phyloP scores from a whole-genome alignment of 2,113 vertebrate genomes.

The Paradisaea rubra region DNA sequence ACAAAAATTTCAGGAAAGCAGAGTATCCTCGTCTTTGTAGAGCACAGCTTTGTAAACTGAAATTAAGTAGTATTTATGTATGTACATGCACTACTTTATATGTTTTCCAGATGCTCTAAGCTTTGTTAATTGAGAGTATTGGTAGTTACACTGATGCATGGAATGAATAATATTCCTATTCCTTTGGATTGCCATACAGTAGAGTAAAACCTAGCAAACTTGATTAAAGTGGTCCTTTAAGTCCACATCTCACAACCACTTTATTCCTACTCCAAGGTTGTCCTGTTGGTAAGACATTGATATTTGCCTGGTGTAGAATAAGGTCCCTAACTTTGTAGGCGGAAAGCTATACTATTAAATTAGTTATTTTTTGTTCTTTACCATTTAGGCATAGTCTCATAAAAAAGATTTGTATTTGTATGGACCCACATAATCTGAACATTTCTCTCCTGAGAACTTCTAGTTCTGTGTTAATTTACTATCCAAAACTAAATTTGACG shows the following conservation, averaged over 20 bases:
- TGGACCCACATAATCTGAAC: neutral
- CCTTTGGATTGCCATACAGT: neutral
- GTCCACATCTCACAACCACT: neutral
- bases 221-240: neutral
- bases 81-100: neutral
- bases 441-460: neutral
- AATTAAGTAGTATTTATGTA: neutral
- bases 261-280: neutral
- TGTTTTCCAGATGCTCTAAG: neutral
- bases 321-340: neutral
- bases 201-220: neutral
- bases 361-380: neutral
- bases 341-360: neutral
- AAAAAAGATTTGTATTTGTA: neutral
- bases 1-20: neutral
- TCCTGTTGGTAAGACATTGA: neutral
- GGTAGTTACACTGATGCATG: neutral
- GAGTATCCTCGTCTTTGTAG: neutral
- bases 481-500: neutral
- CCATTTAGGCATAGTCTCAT: neutral
- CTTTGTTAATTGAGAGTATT: neutral
- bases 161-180: neutral
- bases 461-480: neutral
- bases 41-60: neutral
- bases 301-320: neutral